A percentile compares a stretch with the other conserved stretches of the same genome.
Evolutionary conservation across 2,888 invertebrate species (phyloP).

Genomic region (Diarsia brunnea): DNA sequence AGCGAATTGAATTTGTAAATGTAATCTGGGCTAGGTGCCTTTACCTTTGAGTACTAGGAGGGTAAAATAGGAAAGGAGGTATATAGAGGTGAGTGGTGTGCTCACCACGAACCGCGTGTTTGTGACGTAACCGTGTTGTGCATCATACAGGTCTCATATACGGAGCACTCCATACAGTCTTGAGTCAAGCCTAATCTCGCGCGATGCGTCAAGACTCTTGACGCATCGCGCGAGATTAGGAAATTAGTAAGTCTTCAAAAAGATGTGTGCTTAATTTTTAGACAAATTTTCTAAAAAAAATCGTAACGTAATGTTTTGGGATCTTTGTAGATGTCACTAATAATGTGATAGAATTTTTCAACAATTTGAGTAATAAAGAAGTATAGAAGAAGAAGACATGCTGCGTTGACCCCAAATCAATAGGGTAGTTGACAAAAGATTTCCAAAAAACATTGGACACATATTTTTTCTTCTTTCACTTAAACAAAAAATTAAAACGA

Average conservation of each 20-base stretch:
- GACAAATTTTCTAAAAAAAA: neutral
- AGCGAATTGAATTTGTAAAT: conserved; percentile 46
- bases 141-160: neutral
- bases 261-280: neutral
- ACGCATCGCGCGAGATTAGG: neutral
- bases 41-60: neutral
- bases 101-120: neutral
- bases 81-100: neutral
- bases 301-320: too few species aligned
- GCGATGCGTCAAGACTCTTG: too few species aligned
- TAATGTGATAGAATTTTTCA: neutral
- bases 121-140: conserved; percentile 4
- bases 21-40: conserved; percentile 24
- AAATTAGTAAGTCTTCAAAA: too few species aligned
- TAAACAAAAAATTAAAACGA: too few species aligned
- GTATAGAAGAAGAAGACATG: too few species aligned
- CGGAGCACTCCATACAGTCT: conserved; percentile 1
- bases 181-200: too few species aligned
- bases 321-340: too few species aligned
- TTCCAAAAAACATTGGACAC: too few species aligned
- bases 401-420: too few species aligned
- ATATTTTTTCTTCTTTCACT: too few species aligned
- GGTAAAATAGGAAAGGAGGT: neutral
- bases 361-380: neutral
- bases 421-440: too few species aligned